A percentile compares a stretch with the other conserved stretches of the same genome.
Conservation (phyloP, 2,113 vertebrate species). For the Gymnogyps californianus region DNA sequence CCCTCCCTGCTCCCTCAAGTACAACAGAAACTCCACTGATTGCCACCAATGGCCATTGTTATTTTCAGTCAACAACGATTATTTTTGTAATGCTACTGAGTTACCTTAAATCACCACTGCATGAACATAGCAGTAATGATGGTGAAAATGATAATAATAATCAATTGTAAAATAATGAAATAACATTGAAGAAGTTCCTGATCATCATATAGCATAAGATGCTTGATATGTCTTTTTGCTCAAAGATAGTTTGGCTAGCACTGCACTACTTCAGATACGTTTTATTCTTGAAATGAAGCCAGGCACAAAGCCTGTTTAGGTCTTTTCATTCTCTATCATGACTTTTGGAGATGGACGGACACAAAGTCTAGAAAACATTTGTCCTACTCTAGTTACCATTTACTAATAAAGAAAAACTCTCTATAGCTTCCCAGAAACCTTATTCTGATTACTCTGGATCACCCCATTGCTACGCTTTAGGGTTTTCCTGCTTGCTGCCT, state of each 20-base stretch:
- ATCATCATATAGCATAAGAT: neutral
- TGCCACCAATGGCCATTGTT: neutral
- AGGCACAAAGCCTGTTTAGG: neutral
- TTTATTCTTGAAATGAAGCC: neutral
- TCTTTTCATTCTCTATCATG: neutral
- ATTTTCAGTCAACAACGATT: neutral
- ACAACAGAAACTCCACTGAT: neutral
- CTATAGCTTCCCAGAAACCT: neutral
- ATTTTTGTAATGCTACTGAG: neutral
- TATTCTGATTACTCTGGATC: neutral
- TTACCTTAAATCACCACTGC: neutral
- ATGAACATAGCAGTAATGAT: neutral
- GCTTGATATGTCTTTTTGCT: neutral
- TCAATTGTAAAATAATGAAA: neutral
- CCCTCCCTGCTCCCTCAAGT: no score
- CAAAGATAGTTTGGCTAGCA: neutral
- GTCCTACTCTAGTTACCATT: neutral
- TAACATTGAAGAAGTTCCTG: neutral
- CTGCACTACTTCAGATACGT: neutral
- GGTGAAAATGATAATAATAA: neutral
- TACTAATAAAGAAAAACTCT: neutral
- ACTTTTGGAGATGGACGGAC: neutral
- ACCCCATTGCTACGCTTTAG: fast-evolving
- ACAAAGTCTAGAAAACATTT: neutral
- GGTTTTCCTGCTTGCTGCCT: neutral